A percentile compares a stretch with the other conserved stretches of the same genome.
phyloP scores from a whole-genome alignment of 2,113 vertebrate genomes.

The Lophotis ruficrista region DNA sequence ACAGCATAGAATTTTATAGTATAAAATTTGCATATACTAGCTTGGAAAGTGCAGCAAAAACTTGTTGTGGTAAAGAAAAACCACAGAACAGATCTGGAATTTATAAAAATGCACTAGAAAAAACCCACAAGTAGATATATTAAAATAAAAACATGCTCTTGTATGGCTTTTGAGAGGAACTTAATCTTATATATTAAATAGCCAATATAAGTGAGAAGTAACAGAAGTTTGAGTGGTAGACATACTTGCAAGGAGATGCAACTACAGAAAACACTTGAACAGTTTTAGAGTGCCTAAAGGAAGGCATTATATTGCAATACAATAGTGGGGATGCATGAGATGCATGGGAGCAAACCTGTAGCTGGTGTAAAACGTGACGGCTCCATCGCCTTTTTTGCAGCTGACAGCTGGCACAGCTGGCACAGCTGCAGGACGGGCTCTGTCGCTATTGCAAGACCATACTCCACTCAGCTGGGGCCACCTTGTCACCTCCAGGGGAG shows the following conservation, averaged over 20 bases:
- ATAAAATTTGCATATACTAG: background rate
- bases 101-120: background rate
- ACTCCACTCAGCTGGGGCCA: background rate
- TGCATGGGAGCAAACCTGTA: background rate
- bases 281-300: background rate
- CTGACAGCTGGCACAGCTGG: background rate
- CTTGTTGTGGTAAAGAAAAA: background rate
- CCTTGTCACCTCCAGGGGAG: background rate
- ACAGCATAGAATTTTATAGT: background rate
- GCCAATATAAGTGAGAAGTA: background rate
- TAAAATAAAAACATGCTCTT: background rate
- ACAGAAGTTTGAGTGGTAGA: background rate
- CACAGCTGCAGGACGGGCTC: background rate
- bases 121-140: background rate
- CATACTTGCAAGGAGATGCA: background rate
- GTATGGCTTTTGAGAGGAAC: background rate
- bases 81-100: background rate
- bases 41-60: background rate
- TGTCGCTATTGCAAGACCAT: background rate
- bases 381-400: background rate
- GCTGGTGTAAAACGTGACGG: background rate
- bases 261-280: background rate
- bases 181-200: background rate
- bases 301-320: background rate
- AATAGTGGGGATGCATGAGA: background rate